Evolutionary conservation across 2,797 vertebrate species (phyloP).

Genomic region (Sphenodon punctatus): DNA sequence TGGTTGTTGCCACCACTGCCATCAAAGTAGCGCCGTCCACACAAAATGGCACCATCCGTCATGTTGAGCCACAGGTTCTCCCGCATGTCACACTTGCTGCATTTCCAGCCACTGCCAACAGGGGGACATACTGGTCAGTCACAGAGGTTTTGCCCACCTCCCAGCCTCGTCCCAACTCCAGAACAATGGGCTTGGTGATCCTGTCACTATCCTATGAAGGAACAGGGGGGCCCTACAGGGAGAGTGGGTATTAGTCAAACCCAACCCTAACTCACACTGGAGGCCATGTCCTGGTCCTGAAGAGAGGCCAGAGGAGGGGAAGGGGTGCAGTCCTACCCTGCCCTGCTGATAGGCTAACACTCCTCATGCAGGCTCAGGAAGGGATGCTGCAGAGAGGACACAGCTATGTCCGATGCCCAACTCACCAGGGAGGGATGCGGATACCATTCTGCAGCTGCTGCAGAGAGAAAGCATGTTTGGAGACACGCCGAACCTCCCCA

Average conservation of each 20-base stretch:
- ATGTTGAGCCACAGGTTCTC: constrained; percentile 99
- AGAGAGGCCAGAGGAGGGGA: no score
- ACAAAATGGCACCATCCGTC: constrained; percentile 93
- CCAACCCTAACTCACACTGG: background rate
- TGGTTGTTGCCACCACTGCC: constrained; percentile 98
- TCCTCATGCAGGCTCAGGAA: background rate
- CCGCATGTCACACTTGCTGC: constrained; percentile 93
- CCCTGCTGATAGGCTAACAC: background rate
- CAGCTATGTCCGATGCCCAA: background rate
- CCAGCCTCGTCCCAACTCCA: no score
- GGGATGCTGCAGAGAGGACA: fast-evolving
- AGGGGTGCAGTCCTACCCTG: background rate
- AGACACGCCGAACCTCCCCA: constrained; percentile 94
- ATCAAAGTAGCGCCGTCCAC: constrained; percentile 95
- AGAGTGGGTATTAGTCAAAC: no score
- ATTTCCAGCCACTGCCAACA: constrained; percentile 89
- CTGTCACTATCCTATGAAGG: no score
- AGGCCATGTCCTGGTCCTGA: no score
- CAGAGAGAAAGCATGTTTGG: constrained; percentile 88
- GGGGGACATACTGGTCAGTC: background rate
- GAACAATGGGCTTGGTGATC: no score
- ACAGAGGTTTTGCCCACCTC: no score
- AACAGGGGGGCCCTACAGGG: background rate
- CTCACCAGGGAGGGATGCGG: constrained; percentile 96
- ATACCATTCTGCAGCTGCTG: constrained; percentile 93